phyloP scores from a whole-genome alignment of 2,888 invertebrate genomes.

The Epinotia demarniana region DNA sequence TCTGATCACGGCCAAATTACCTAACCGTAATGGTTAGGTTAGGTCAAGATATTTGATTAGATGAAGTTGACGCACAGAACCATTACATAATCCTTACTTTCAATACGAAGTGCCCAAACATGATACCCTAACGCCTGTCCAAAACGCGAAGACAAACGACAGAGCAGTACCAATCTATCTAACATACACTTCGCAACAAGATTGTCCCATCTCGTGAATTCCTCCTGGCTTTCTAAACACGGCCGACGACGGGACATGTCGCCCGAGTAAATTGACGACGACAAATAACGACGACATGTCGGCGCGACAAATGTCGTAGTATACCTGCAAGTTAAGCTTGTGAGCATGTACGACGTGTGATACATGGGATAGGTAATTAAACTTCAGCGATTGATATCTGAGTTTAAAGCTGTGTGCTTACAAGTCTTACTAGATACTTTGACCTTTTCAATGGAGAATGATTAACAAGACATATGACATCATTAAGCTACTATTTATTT shows the following conservation, averaged over 20 bases:
- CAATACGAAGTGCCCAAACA: conserved; percentile 28
- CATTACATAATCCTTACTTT: background rate
- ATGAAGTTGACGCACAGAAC: background rate
- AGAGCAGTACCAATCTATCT: conserved; percentile 72
- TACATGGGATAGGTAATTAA: conserved; percentile 1
- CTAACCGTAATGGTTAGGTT: background rate
- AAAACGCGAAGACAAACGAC: conserved; percentile 52
- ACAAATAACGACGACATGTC: conserved; percentile 57
- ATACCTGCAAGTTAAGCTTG: conserved; percentile 35
- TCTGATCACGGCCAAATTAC: background rate
- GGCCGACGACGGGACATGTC: conserved; percentile 65
- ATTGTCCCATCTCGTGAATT: conserved; percentile 71
- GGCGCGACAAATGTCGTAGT: conserved; percentile 36
- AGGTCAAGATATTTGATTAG: background rate
- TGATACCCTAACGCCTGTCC: conserved; percentile 26
- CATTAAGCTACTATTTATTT: too few relatives aligned
- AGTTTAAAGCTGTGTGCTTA: background rate
- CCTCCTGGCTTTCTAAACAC: conserved; percentile 69
- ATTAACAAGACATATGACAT: too few relatives aligned
- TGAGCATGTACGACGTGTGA: conserved; percentile 19
- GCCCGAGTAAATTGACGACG: conserved; percentile 67
- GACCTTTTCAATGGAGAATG: too few relatives aligned
- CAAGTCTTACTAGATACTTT: too few relatives aligned
- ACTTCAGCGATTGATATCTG: conserved; percentile 8
- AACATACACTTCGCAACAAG: conserved; percentile 71